phyloP scores from a whole-genome alignment of 2,888 invertebrate genomes.

The Hyposoter didymator region DNA sequence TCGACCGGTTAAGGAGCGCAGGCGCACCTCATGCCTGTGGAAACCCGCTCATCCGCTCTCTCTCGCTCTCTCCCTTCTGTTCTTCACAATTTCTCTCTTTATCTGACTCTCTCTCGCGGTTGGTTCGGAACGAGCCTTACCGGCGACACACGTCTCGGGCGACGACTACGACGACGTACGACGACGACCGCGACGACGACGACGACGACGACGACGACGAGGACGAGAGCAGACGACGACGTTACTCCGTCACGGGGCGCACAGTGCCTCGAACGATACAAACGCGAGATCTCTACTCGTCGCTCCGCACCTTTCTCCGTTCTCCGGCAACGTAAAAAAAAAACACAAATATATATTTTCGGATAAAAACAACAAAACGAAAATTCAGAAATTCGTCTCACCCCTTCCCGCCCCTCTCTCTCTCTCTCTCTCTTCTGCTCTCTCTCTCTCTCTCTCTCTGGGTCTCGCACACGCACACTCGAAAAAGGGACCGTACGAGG shows the following conservation, averaged over 20 bases:
- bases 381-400: conserved; percentile 4
- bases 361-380: background rate
- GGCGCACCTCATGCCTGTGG: conserved; percentile 74
- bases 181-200: conserved; percentile 72
- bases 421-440: conserved; percentile 45
- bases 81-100: conserved; percentile 58
- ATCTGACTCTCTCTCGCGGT: conserved; percentile 54
- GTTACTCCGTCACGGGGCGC: conserved; percentile 66
- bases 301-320: conserved; percentile 61
- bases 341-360: background rate
- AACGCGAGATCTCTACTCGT: conserved; percentile 59
- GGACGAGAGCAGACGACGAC: conserved; percentile 54
- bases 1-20: conserved; percentile 80
- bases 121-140: conserved; percentile 76
- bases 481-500: conserved; percentile 14
- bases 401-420: conserved; percentile 37
- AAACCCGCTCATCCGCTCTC: conserved; percentile 69
- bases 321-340: conserved; percentile 50
- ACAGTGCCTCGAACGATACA: conserved; percentile 72
- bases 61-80: conserved; percentile 22
- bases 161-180: conserved; percentile 73
- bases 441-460: conserved; percentile 37
- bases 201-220: conserved; percentile 63
- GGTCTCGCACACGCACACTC: background rate
- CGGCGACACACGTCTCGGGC: conserved; percentile 82